Evolutionary conservation across 2,113 vertebrate genomes (phyloP).

Genomic region (Xenus cinereus): DNA sequence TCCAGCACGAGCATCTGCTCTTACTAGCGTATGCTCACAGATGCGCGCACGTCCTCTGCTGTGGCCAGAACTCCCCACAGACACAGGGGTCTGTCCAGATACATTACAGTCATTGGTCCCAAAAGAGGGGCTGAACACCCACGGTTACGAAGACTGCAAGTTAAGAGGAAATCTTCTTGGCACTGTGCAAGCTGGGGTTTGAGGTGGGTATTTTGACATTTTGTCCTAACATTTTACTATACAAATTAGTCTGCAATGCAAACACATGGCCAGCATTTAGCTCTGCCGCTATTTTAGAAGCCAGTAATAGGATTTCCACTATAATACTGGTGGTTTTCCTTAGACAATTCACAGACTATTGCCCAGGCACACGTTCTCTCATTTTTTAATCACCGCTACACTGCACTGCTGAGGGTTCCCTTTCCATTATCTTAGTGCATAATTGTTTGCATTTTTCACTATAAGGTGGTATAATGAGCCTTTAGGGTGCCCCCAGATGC

Average conservation of each 20-base stretch:
- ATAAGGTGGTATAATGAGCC: not conserved
- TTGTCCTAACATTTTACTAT: not conserved
- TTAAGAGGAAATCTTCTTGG: not conserved
- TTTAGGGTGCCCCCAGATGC: constrained; percentile 11
- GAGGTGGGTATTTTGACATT: not conserved
- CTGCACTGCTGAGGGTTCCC: not conserved
- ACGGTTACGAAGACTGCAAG: not conserved
- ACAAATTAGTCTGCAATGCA: not conserved
- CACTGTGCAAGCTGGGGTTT: not conserved
- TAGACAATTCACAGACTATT: not conserved
- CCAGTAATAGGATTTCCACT: not conserved
- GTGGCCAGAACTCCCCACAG: not conserved
- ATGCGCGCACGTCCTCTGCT: not conserved
- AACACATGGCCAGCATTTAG: not conserved
- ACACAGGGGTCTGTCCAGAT: not conserved
- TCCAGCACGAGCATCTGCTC: not conserved
- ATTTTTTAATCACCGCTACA: constrained; percentile 36
- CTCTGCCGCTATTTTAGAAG: not conserved
- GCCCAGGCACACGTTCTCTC: not conserved
- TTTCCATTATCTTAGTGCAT: constrained; percentile 28
- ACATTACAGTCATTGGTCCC: not conserved
- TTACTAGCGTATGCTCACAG: not conserved
- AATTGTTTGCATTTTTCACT: constrained; percentile 53
- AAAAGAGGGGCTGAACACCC: not conserved
- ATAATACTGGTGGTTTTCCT: not conserved